Evolutionary conservation across 2,888 invertebrate genomes (phyloP), one percentile per base, ranked within the genome.

Genomic region (Horisme vitalbata): DNA sequence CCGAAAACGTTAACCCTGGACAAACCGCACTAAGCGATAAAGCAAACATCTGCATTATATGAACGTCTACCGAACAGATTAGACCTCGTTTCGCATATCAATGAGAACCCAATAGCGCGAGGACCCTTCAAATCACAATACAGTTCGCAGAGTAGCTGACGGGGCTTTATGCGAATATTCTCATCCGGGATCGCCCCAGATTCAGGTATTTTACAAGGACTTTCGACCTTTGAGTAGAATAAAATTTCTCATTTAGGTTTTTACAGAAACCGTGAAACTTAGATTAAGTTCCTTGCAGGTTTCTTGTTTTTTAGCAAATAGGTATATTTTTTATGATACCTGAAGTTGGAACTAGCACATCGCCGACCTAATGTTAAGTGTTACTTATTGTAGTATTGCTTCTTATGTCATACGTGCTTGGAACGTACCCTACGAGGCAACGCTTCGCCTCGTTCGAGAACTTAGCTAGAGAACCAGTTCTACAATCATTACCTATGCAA

Each of bases 11-110:
- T n/a, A n/a, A n/a, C n/a, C n/a, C n/a, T n/a, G n/a, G n/a, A n/a
- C n/a, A n/a, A n/a, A n/a, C n/a, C n/a, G n/a, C n/a, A n/a, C n/a
- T n/a, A n/a, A n/a, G n/a, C n/a, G n/a, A n/a, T 18, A 59, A 41
- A 54, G 52, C 54, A 31, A 47, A 46, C 10, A 37, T 26, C 44
- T 26, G 26, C 24, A 36, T n/a, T 13, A 6, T 10, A 18, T 20
- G 37, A 7, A 28, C 21, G 36, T 11, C 10, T 41, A 32, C 30
- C 52, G 46, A 58, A 55, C 45, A 54, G 64, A 59, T 65, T 57
- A 57, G 56, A 52, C 57, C 50, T 57, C 59, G 46, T 43, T 48
- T 61, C 52, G 70, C 70, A 70, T 74, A 59, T 52, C 60, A 72
- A 65, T 69, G 70, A 71, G 61, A 45, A 48, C 31, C 41, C 50